phyloP scores from a whole-genome alignment of 2,797 vertebrate species.

The Pseudopleuronectes americanus region DNA sequence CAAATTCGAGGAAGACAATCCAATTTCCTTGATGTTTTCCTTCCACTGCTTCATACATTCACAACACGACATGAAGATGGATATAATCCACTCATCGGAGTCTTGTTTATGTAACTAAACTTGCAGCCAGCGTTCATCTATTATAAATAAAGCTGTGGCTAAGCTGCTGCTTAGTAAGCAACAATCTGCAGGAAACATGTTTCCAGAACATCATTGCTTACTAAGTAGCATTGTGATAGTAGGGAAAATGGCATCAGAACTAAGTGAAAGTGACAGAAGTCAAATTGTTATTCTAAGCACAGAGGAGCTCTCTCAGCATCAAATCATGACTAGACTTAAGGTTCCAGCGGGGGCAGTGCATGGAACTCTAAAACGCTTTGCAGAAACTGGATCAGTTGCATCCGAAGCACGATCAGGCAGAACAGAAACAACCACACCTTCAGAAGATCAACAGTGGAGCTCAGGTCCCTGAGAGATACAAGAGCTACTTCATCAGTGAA shows the following conservation, averaged over 20 bases:
- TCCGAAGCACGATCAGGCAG: neutral
- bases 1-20: too few relatives aligned
- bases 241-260: neutral
- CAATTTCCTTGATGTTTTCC: neutral
- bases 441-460: neutral
- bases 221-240: conserved; percentile 4
- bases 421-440: neutral
- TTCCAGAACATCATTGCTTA: neutral
- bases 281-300: conserved; percentile 1
- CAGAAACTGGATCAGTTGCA: neutral
- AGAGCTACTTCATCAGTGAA: neutral
- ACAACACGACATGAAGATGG: neutral
- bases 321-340: conserved; percentile 4
- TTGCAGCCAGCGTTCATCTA: neutral
- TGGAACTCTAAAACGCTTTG: neutral
- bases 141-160: neutral
- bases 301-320: neutral
- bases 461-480: neutral
- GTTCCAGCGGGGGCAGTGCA: neutral
- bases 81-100: neutral
- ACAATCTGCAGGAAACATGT: conserved; percentile 2
- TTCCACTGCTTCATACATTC: neutral
- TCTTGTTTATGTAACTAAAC: neutral
- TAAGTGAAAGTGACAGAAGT: conserved; percentile 10
- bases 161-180: neutral